Percentiles rank a stretch among this genome's conserved stretches.
Conservation (phyloP, 1,140 invertebrate genomes). For the Euura saliciscinereae region DNA sequence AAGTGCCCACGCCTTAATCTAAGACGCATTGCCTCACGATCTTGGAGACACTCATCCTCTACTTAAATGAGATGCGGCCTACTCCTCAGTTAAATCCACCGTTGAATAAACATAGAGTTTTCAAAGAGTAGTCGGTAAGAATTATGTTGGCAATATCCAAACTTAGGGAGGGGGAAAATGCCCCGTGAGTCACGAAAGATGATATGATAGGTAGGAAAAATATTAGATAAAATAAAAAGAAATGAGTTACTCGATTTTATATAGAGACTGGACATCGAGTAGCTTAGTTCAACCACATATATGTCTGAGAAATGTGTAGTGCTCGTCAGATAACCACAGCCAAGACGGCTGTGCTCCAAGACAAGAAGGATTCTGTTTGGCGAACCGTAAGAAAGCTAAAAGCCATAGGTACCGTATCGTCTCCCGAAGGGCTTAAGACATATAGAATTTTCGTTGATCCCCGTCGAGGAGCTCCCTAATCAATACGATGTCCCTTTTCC, state of each 20-base stretch:
- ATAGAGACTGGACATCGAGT: background rate
- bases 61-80: constrained; percentile 3
- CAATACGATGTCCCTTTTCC: constrained; percentile 4
- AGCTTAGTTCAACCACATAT: background rate
- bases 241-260: background rate
- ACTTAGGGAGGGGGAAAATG: constrained; percentile 25
- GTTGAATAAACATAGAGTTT: constrained; percentile 30
- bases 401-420: constrained; percentile 38
- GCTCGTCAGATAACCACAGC: too few species aligned
- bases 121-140: constrained; percentile 21
- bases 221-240: background rate
- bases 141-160: constrained; percentile 31
- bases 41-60: background rate
- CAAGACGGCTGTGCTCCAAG: background rate
- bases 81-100: constrained; percentile 16
- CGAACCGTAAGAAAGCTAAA: constrained; percentile 42
- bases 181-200: background rate
- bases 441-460: constrained; percentile 16
- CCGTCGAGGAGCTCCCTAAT: background rate
- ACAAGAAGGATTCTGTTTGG: constrained; percentile 39
- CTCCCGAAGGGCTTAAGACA: constrained; percentile 29
- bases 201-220: background rate
- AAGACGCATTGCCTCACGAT: background rate
- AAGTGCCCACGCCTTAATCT: background rate
- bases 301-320: background rate